A percentile compares a stretch with the other conserved stretches of the same genome.
phyloP scores from a whole-genome alignment of 2,113 vertebrate genomes.

The Cisticola juncidis region DNA sequence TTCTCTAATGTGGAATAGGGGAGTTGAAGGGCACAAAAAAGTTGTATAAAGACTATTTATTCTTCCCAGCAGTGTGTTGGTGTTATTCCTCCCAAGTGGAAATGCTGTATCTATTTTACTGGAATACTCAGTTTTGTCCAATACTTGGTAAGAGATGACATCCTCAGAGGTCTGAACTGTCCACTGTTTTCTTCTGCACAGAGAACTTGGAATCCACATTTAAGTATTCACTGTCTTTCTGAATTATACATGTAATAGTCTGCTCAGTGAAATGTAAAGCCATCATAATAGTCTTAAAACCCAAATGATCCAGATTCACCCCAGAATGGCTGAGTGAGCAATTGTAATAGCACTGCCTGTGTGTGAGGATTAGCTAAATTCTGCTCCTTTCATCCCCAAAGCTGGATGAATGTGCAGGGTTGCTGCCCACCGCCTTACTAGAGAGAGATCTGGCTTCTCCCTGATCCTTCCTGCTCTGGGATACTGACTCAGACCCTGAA shows the following conservation, averaged over 20 bases:
- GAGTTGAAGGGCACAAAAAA: not conserved
- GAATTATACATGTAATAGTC: not conserved
- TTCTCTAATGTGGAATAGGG: not conserved
- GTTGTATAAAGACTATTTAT: not conserved
- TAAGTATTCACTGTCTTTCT: constrained; percentile 7
- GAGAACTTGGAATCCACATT: not conserved
- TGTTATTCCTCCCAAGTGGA: not conserved
- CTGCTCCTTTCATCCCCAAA: constrained; percentile 16
- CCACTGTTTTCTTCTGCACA: not conserved
- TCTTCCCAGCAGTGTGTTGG: not conserved
- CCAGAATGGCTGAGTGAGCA: constrained; percentile 30
- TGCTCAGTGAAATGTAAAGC: constrained; percentile 37
- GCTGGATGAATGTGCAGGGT: not conserved
- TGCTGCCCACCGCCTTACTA: not conserved
- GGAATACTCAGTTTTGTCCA: not conserved
- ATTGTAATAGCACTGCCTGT: not conserved
- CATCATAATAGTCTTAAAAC: constrained; percentile 31
- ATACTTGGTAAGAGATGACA: not conserved
- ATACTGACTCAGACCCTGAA: constrained; percentile 1
- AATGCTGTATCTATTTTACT: not conserved
- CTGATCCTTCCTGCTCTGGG: not conserved
- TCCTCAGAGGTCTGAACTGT: not conserved
- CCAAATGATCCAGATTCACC: constrained; percentile 23
- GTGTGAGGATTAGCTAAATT: constrained; percentile 16
- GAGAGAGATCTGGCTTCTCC: not conserved